phyloP scores from a whole-genome alignment of 2,797 vertebrate species.

The Mus spretus region DNA sequence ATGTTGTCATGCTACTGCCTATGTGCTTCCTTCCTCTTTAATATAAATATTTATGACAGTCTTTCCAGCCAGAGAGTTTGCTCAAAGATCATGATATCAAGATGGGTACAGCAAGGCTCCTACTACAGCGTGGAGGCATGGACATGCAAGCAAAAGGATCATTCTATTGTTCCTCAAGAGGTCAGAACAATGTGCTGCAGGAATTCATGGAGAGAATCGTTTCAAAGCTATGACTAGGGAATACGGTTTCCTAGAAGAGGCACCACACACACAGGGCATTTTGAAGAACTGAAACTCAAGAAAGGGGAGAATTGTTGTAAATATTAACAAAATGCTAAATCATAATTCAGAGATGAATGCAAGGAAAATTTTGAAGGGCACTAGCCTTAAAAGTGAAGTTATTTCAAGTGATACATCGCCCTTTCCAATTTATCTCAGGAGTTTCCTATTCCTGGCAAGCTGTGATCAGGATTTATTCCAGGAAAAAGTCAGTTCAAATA shows the following conservation, averaged over 20 bases:
- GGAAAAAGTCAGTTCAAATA: background rate
- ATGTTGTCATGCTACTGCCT: background rate
- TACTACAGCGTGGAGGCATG: background rate
- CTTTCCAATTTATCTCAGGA: background rate
- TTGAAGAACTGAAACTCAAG: background rate
- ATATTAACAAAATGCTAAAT: conserved; percentile 40
- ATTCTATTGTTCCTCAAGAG: background rate
- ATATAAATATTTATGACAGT: background rate
- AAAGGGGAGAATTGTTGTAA: background rate
- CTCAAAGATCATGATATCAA: background rate
- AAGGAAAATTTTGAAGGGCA: background rate
- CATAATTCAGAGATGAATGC: conserved; percentile 34
- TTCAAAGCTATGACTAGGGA: background rate
- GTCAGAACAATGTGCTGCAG: background rate
- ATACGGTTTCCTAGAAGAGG: background rate
- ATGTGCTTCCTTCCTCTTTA: background rate
- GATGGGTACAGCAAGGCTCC: background rate
- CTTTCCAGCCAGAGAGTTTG: background rate
- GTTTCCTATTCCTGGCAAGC: background rate
- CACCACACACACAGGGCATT: background rate
- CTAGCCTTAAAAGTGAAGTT: background rate
- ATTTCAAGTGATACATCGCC: background rate
- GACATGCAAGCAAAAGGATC: background rate
- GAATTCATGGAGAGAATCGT: background rate
- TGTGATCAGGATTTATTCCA: background rate